Conservation (phyloP, 2,888 invertebrate species). For the Zaprionus obscuricornis region DNA sequence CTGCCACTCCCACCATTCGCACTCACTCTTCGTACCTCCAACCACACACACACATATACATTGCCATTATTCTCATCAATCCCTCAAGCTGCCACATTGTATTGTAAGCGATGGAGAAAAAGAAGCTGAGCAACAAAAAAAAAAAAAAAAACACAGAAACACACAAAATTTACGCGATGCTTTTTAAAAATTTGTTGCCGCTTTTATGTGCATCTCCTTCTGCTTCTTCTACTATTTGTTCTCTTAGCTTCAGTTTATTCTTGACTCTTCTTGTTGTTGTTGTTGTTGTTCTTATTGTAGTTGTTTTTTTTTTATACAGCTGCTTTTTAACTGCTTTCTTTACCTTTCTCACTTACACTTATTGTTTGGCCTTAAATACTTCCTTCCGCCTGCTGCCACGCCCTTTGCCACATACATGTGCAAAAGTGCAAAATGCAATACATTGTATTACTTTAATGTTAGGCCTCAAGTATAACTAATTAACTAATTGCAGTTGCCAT, state of each 20-base stretch:
- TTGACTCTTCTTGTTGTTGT: background rate
- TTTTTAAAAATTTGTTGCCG: conserved; percentile 37
- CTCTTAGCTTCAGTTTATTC: background rate
- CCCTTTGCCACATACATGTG: background rate
- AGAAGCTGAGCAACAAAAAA: no score
- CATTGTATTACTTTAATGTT: background rate
- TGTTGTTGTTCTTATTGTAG: background rate
- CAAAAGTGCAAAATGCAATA: background rate
- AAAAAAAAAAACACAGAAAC: background rate
- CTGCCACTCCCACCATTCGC: background rate
- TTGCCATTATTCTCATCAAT: conserved; percentile 39
- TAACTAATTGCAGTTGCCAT: no score
- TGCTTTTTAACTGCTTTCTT: conserved; percentile 32
- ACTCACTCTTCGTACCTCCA: no score
- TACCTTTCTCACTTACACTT: conserved; percentile 3
- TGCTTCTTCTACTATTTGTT: no score
- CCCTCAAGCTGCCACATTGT: conserved; percentile 46
- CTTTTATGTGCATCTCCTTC: conserved; percentile 33
- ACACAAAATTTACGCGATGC: conserved; percentile 14
- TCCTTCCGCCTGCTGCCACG: conserved; percentile 6
- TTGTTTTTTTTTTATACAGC: conserved; percentile 17
- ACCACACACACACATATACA: no score
- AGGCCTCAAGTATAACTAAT: no score
- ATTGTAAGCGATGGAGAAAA: no score
- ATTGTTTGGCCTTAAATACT: conserved; percentile 32